A percentile compares a stretch with the other conserved stretches of the same genome.
phyloP scores from a whole-genome alignment of 2,113 vertebrate species.

The Brienomyrus longianalis region DNA sequence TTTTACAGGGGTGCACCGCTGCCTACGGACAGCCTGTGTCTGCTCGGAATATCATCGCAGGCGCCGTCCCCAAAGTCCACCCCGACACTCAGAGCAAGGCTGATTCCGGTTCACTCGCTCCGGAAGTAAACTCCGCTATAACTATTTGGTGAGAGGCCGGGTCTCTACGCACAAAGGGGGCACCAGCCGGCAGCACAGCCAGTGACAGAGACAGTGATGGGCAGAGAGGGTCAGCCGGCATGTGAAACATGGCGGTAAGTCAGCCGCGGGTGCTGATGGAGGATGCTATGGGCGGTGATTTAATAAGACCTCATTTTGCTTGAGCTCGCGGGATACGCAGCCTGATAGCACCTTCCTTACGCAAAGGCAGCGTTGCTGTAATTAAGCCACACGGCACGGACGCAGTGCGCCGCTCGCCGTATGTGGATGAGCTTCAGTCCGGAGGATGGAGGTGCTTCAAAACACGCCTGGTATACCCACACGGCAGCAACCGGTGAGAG shows the following conservation, averaged over 20 bases:
- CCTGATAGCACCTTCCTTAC: conserved; percentile 11
- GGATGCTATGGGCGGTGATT: conserved; percentile 20
- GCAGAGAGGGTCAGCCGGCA: not conserved
- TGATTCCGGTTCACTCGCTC: not conserved
- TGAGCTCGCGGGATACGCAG: conserved; percentile 15
- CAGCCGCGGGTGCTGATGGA: not conserved
- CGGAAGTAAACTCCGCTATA: not conserved
- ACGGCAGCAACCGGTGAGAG: conserved; percentile 27
- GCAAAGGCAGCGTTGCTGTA: conserved; percentile 25
- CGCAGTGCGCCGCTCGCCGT: not conserved
- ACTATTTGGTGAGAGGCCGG: not conserved
- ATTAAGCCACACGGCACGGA: conserved; percentile 20
- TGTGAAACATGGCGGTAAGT: not conserved
- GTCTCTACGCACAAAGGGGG: not conserved
- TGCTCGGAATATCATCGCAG: not conserved
- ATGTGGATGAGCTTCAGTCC: not conserved
- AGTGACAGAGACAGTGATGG: not conserved
- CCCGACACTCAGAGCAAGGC: not conserved
- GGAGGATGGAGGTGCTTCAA: conserved; percentile 17
- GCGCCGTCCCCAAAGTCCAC: not conserved
- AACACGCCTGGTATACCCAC: not conserved
- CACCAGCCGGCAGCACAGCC: not conserved
- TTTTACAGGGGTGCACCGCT: not conserved
- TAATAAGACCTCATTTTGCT: conserved; percentile 33
- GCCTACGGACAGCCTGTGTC: not conserved